phyloP scores from a whole-genome alignment of 2,888 invertebrate species.

The Archips xylosteana region DNA sequence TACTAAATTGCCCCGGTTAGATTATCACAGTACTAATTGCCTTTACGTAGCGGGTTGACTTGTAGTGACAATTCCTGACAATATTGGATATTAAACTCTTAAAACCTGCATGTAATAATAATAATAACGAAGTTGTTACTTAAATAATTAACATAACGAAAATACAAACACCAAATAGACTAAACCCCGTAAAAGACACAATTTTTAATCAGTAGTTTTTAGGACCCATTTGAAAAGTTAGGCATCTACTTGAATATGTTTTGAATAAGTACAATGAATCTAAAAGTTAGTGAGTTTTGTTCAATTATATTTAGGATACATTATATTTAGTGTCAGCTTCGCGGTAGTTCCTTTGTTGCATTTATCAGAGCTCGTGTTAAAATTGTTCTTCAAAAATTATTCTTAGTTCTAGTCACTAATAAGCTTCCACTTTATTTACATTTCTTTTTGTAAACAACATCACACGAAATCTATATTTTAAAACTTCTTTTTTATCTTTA shows the following conservation, averaged over 20 bases:
- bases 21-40: constrained; percentile 6
- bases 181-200: constrained; percentile 10
- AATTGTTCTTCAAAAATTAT: constrained; percentile 58
- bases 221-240: constrained; percentile 17
- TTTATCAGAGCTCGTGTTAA: constrained; percentile 57
- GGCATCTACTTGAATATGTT: constrained; percentile 21
- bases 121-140: constrained; percentile 25
- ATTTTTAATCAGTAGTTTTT: constrained; percentile 12
- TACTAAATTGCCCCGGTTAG: constrained; percentile 14
- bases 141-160: constrained; percentile 32
- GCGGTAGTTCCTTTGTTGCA: constrained; percentile 70
- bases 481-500: constrained; percentile 50
- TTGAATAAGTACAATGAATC: constrained; percentile 65
- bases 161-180: constrained; percentile 35
- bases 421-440: constrained; percentile 64
- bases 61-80: constrained; percentile 16
- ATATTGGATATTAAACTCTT: constrained; percentile 13
- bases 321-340: constrained; percentile 49
- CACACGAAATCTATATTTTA: constrained; percentile 51
- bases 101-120: constrained; percentile 8
- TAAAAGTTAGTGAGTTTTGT: constrained; percentile 62
- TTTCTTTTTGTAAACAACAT: constrained; percentile 56
- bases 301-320: constrained; percentile 52
- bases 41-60: not conserved
- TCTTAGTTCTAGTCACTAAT: constrained; percentile 76